Evolutionary conservation across 2,888 invertebrate genomes (phyloP).

Genomic region (Nymphalis c-album): DNA sequence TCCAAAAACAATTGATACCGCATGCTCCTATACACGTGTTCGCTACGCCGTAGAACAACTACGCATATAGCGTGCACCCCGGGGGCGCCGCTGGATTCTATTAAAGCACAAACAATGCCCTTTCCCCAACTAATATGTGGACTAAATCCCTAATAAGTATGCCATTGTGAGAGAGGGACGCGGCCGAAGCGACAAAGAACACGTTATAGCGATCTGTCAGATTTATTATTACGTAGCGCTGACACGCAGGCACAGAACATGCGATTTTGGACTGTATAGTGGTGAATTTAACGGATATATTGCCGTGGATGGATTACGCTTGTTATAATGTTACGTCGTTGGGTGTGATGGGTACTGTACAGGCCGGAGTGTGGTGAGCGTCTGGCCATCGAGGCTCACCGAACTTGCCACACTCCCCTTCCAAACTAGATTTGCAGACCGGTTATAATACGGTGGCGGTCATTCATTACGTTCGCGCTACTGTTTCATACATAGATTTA

Average conservation of each 20-base stretch:
- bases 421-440: conserved; percentile 78
- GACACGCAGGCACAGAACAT: conserved; percentile 25
- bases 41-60: conserved; percentile 48
- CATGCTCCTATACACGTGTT: conserved; percentile 52
- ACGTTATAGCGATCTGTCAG: conserved; percentile 77
- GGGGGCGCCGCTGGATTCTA: conserved; percentile 73
- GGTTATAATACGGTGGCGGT: conserved; percentile 72
- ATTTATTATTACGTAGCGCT: conserved; percentile 44
- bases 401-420: conserved; percentile 79
- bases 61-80: conserved; percentile 67
- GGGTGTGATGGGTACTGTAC: conserved; percentile 56
- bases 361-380: conserved; percentile 78
- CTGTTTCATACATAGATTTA: conserved; percentile 70
- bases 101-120: conserved; percentile 80
- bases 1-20: conserved; percentile 53
- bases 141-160: conserved; percentile 82
- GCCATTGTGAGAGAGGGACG: conserved; percentile 81
- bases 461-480: conserved; percentile 75
- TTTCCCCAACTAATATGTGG: conserved; percentile 81
- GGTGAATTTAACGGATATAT: conserved; percentile 36
- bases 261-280: conserved; percentile 39
- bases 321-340: conserved; percentile 48
- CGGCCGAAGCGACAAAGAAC: conserved; percentile 78
- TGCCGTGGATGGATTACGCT: conserved; percentile 38
- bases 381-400: conserved; percentile 81